Evolutionary conservation across 2,888 invertebrate genomes (phyloP).

Genomic region (Mythimna pallens): DNA sequence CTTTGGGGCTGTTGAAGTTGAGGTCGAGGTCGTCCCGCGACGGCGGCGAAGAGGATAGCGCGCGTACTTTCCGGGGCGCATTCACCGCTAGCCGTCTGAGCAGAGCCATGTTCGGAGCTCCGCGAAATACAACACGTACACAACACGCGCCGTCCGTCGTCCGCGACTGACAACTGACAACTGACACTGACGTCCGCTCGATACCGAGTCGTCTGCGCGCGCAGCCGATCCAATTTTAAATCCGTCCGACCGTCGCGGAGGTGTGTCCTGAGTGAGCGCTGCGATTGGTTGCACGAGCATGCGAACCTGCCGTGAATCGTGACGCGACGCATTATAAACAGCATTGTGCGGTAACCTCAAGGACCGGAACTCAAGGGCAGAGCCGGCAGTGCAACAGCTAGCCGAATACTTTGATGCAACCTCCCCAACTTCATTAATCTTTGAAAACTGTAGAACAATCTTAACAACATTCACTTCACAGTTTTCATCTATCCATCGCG

Average conservation of each 20-base stretch:
- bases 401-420: conserved; percentile 20
- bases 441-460: conserved; percentile 2
- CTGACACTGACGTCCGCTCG: conserved; percentile 84
- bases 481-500: conserved; percentile 21
- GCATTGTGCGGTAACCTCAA: conserved; percentile 60
- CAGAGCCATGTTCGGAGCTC: conserved; percentile 85
- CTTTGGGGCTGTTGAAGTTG: conserved; percentile 96
- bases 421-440: conserved; percentile 5
- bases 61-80: conserved; percentile 80
- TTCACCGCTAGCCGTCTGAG: conserved; percentile 84
- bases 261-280: conserved; percentile 81
- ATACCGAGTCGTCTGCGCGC: conserved; percentile 85
- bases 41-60: conserved; percentile 75
- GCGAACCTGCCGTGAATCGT: conserved; percentile 57
- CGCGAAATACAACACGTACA: conserved; percentile 76
- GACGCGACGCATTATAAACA: conserved; percentile 58
- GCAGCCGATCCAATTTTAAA: conserved; percentile 88
- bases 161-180: conserved; percentile 80
- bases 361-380: conserved; percentile 61
- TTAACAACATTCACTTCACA: background rate
- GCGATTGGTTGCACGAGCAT: conserved; percentile 78
- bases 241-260: conserved; percentile 77
- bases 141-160: conserved; percentile 81
- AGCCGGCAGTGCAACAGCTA: conserved; percentile 32
- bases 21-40: conserved; percentile 94